These are phyloP conservation scores for Syngnathus floridae DNA, from an alignment of 2,113 vertebrate species.

Conservation along the genomic window DNA sequence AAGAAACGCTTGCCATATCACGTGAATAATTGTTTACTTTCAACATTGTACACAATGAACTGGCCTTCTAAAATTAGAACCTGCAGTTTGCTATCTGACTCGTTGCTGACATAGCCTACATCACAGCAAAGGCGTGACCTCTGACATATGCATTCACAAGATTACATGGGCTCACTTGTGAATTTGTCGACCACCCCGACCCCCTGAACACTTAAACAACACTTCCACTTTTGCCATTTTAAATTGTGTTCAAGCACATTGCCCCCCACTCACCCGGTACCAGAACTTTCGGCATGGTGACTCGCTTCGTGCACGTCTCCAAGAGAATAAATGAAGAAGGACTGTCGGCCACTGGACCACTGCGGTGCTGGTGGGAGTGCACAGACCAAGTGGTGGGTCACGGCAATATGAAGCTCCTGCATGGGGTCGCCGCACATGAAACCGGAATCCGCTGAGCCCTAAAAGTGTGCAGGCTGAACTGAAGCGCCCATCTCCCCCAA, in stretches of 20 bases:
- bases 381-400: slow-evolving; percentile 7
- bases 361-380: slow-evolving; percentile 45
- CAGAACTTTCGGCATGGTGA: slow-evolving; percentile 71
- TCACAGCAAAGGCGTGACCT: slow-evolving; percentile 7
- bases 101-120: slow-evolving; percentile 10
- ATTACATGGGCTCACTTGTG: neutral
- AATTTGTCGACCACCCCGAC: neutral
- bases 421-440: slow-evolving; percentile 49
- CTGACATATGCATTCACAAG: slow-evolving; percentile 6
- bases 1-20: neutral
- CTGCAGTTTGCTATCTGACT: slow-evolving; percentile 11
- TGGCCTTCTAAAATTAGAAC: neutral
- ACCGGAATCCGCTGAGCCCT: slow-evolving; percentile 50
- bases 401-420: slow-evolving; percentile 56
- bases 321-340: slow-evolving; percentile 37
- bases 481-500: neutral
- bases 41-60: neutral
- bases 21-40: neutral
- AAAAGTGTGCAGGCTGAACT: neutral
- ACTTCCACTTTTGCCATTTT: neutral
- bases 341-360: slow-evolving; percentile 41
- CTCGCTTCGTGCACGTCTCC: slow-evolving; percentile 25
- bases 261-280: slow-evolving; percentile 75
- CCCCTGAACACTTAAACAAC: neutral
- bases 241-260: neutral